Base-by-base conservation (phyloP, 2,888 invertebrate genomes). In the Galerucella calmariensis region DNA sequence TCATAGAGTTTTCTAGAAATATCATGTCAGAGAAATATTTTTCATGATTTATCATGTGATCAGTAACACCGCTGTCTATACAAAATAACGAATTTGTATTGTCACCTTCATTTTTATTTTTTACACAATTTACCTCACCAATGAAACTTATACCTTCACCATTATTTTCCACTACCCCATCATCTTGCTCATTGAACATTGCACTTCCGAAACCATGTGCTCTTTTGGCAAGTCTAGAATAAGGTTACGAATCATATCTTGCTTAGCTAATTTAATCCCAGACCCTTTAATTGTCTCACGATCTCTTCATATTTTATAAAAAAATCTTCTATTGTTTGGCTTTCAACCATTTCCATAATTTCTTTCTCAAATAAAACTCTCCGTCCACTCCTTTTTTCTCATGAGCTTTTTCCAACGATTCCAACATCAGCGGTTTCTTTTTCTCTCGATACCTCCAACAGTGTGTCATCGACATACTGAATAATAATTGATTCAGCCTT, bases 221-320 rank as follows among this genome's bases (percentile, higher is more conserved):
- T 27, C 27, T 27, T 27, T 75, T 58, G 77, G 79, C 53, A 77
- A 56, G 8, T 58, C 62, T 56, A 76, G 44, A 48, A 77, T 65
- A 24, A 79, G 24, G 27, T 75, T 77, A 35, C 72, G 76, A 6
- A 75, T 69, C 35, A 75, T 1, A 20, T 75, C 74, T 44, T 76
- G 56, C 24, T 79, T 76, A 27, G 68, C 24, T 65, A 78, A 46
- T 67, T 73, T 65, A 20, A 67, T 59, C 44, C 75, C 76, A 53
- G 69, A 65, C 12, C 12, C 41, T 70, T 74, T 74, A 46, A 16
- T 66, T 79, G 72, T 8, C 75, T 65, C 11, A 73, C 53, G 46
- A 74, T 63, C 67, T 75, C 72, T 44, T 79, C 74, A 72, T 76
- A 78, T 44, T 76, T 59, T 12, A 58, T 59, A 24, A 78, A 65